Evolutionary conservation across 1,140 invertebrate species (phyloP).

Genomic region (Papilio polytes): DNA sequence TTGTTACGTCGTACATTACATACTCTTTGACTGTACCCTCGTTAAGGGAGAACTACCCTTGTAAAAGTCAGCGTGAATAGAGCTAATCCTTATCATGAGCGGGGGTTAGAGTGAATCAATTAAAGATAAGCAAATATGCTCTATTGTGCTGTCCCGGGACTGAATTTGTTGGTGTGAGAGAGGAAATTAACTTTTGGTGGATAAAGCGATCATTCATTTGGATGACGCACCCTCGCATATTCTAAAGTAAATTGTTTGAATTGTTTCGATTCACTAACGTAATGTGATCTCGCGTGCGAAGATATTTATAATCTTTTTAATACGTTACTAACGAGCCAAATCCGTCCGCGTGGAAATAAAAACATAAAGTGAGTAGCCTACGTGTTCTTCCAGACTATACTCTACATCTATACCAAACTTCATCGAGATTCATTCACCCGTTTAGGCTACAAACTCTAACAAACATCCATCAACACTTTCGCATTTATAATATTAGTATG

Average conservation of each 20-base stretch:
- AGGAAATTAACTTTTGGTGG: constrained; percentile 80
- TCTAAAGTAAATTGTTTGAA: constrained; percentile 58
- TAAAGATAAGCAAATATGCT: constrained; percentile 83
- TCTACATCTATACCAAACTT: too few relatives aligned
- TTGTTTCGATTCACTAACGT: constrained; percentile 50
- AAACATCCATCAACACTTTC: too few relatives aligned
- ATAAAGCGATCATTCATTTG: constrained; percentile 75
- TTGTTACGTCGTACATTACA: too few relatives aligned
- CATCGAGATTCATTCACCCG: too few relatives aligned
- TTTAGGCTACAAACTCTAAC: too few relatives aligned
- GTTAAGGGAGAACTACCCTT: constrained; percentile 77
- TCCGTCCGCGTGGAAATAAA: too few relatives aligned
- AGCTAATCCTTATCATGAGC: constrained; percentile 77
- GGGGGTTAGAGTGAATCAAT: constrained; percentile 82
- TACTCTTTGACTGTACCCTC: constrained; percentile 64
- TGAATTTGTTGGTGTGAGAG: constrained; percentile 78
- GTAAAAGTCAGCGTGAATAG: constrained; percentile 82
- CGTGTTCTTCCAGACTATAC: too few relatives aligned
- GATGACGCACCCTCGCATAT: constrained; percentile 60
- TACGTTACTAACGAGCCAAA: too few relatives aligned
- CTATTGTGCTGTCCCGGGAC: constrained; percentile 66
- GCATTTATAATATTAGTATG: too few relatives aligned
- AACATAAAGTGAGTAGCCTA: too few relatives aligned
- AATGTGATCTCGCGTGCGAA: constrained; percentile 28
- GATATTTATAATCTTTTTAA: not conserved